phyloP scores from a whole-genome alignment of 2,888 invertebrate species.

The Panopea generosa region DNA sequence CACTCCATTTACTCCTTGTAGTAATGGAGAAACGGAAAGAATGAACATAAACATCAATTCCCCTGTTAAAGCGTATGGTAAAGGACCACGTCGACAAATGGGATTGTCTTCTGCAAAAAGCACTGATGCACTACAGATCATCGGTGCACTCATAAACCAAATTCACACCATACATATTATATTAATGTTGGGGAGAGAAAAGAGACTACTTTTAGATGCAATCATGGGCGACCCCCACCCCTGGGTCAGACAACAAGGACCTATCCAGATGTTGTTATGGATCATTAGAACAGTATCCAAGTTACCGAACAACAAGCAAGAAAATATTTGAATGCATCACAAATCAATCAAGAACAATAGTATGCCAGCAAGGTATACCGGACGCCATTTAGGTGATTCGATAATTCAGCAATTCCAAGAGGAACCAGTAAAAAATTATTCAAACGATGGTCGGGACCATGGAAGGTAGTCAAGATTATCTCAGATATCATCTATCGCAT shows the following conservation, averaged over 20 bases:
- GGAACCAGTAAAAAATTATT: constrained; percentile 1
- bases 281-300: neutral
- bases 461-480: constrained; percentile 7
- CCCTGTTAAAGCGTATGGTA: constrained; percentile 9
- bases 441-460: constrained; percentile 10
- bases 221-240: neutral
- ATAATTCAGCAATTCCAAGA: neutral
- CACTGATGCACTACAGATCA: constrained; percentile 14
- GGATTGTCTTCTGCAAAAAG: constrained; percentile 8
- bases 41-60: constrained; percentile 8
- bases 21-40: constrained; percentile 7
- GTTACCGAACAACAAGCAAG: constrained; percentile 3
- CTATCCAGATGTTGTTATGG: no score
- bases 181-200: constrained; percentile 12
- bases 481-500: constrained; percentile 8
- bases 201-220: constrained; percentile 10
- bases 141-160: constrained; percentile 2
- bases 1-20: constrained; percentile 6
- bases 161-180: constrained; percentile 1
- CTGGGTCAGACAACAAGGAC: no score
- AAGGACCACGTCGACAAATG: constrained; percentile 3
- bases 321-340: neutral
- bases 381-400: neutral
- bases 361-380: neutral
- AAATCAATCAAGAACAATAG: constrained; percentile 5